These are phyloP conservation scores for Callospermophilus lateralis DNA, from an alignment of 2,113 vertebrate species.

Conservation along the genomic window DNA sequence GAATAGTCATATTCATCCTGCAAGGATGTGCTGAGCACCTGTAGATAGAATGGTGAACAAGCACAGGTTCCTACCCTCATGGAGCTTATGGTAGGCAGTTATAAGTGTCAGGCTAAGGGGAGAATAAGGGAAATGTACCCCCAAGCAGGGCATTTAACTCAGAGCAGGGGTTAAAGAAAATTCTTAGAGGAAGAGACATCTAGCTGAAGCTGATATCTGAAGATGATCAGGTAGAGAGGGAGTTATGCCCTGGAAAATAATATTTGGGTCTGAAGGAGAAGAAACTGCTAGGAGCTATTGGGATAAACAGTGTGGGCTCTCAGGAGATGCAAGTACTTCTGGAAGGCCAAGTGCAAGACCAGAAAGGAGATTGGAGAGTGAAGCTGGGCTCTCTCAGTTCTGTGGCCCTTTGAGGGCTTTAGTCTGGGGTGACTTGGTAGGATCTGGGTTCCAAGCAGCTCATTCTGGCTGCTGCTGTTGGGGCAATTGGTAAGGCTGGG, in stretches of 20 bases:
- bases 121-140: not conserved
- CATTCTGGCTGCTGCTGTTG: too few relatives aligned
- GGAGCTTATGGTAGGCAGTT: not conserved
- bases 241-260: not conserved
- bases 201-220: not conserved
- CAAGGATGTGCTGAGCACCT: not conserved
- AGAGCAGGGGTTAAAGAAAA: not conserved
- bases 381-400: not conserved
- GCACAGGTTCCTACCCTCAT: not conserved
- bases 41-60: too few relatives aligned
- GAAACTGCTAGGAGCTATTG: not conserved
- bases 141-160: not conserved
- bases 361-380: not conserved
- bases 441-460: not conserved
- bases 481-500: not conserved
- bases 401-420: not conserved
- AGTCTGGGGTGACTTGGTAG: too few relatives aligned
- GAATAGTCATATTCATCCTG: not conserved
- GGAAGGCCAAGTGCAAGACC: not conserved
- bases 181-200: not conserved
- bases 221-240: not conserved
- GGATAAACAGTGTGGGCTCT: not conserved
- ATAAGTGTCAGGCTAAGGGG: accelerated
- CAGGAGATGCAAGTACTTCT: not conserved
- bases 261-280: not conserved